A percentile compares a stretch with the other conserved stretches of the same genome.
Evolutionary conservation across 2,113 vertebrate genomes (phyloP).

Genomic region (Siniperca knerii): DNA sequence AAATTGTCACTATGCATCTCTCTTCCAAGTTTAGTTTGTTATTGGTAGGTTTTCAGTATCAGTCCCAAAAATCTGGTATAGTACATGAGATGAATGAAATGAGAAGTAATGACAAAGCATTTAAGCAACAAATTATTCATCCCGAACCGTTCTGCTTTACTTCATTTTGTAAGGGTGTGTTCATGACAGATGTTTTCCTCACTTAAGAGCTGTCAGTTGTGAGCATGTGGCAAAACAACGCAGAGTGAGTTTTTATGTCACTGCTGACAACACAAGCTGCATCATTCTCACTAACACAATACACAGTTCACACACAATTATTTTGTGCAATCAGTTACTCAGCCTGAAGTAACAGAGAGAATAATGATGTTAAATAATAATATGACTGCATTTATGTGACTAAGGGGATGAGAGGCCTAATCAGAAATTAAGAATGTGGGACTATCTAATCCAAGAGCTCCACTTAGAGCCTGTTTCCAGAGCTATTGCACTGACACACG

Average conservation of each 20-base stretch:
- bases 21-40: background rate
- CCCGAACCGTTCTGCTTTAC: fast-evolving
- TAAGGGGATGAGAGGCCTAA: background rate
- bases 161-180: background rate
- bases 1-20: background rate
- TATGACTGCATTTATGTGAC: background rate
- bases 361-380: background rate
- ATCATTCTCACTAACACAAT: background rate
- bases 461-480: background rate
- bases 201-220: background rate
- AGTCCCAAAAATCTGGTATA: background rate
- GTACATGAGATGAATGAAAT: background rate
- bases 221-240: background rate
- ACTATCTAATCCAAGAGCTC: background rate
- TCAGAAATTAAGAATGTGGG: background rate
- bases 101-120: background rate
- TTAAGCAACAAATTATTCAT: background rate
- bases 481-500: background rate
- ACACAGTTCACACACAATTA: background rate
- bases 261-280: background rate
- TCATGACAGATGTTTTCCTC: background rate
- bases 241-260: background rate
- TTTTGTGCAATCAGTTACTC: background rate
- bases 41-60: background rate
- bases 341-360: background rate